A percentile compares a stretch with the other conserved stretches of the same genome.
These are phyloP conservation scores for Petaurus breviceps DNA, from an alignment of 2,113 vertebrate species.

Conservation along the genomic window DNA sequence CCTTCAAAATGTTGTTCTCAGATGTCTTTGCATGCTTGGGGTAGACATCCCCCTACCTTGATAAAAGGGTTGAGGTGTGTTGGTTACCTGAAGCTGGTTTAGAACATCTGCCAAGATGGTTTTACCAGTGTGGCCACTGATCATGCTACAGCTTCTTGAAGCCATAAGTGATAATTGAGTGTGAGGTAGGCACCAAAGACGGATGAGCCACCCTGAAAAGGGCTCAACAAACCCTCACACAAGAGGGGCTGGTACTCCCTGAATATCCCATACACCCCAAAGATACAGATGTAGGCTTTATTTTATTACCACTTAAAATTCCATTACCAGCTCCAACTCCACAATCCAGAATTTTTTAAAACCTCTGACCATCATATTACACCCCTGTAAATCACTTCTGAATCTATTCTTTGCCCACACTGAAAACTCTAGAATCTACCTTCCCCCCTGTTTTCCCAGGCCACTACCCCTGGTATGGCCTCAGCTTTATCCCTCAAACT, in stretches of 20 bases:
- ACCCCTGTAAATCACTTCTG: neutral
- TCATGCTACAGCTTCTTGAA: neutral
- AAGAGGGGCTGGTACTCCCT: neutral
- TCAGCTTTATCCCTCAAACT: too few relatives aligned
- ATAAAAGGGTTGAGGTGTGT: neutral
- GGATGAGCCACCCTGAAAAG: neutral
- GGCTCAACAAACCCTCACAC: too few relatives aligned
- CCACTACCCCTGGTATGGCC: too few relatives aligned
- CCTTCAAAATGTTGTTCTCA: neutral
- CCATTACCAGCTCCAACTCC: neutral
- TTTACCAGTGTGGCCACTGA: neutral
- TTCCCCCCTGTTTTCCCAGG: neutral
- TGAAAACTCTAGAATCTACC: neutral
- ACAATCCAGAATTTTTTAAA: neutral
- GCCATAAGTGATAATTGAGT: neutral
- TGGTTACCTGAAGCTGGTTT: neutral
- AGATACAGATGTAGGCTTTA: neutral
- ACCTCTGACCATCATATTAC: neutral
- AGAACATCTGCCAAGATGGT: neutral
- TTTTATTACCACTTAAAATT: neutral
- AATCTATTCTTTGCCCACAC: neutral
- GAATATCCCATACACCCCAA: neutral
- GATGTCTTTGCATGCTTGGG: neutral
- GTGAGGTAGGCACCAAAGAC: neutral
- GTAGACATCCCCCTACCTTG: neutral